phyloP scores from a whole-genome alignment of 2,888 invertebrate genomes.

The Sminthurinus aureus region DNA sequence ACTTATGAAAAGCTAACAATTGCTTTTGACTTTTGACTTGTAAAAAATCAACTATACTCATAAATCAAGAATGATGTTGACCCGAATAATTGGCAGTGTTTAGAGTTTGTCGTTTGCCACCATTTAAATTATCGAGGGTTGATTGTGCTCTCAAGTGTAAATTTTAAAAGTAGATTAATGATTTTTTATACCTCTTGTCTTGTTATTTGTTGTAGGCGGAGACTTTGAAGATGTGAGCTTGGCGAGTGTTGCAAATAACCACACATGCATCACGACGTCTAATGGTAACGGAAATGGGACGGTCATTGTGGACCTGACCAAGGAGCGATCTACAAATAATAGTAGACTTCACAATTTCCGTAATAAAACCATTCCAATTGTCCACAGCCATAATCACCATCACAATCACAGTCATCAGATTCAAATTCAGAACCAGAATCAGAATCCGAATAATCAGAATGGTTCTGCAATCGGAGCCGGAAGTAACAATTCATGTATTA shows the following conservation, averaged over 20 bases:
- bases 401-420: constrained; percentile 28
- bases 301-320: constrained; percentile 52
- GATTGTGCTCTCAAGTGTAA: too few relatives aligned
- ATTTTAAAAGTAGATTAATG: too few relatives aligned
- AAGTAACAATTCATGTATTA: neutral
- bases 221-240: constrained; percentile 60
- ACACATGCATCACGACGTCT: constrained; percentile 47
- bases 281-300: constrained; percentile 22
- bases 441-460: constrained; percentile 37
- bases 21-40: neutral
- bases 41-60: too few relatives aligned
- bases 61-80: too few relatives aligned
- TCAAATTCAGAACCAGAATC: constrained; percentile 33
- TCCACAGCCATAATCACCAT: constrained; percentile 45
- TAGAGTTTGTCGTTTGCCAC: too few relatives aligned
- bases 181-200: neutral
- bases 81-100: too few relatives aligned
- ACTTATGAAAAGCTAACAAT: too few relatives aligned
- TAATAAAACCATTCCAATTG: constrained; percentile 56
- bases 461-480: constrained; percentile 2
- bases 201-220: constrained; percentile 48
- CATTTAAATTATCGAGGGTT: too few relatives aligned
- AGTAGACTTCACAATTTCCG: constrained; percentile 44
- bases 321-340: constrained; percentile 47
- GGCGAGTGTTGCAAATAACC: constrained; percentile 58